phyloP scores from a whole-genome alignment of 2,113 vertebrate genomes.

The Micromys minutus region DNA sequence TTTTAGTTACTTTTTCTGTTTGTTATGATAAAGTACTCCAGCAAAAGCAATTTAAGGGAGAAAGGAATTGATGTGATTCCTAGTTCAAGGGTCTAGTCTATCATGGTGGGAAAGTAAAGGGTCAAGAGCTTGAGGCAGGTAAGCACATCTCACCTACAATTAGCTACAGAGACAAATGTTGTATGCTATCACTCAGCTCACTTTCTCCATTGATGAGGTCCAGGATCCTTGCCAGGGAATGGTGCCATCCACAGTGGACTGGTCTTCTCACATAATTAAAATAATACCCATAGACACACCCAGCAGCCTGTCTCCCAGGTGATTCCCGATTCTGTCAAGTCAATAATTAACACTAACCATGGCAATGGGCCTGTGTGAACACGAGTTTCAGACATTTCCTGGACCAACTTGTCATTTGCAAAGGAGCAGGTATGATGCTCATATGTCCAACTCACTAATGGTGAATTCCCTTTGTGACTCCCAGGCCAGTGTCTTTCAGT shows the following conservation, averaged over 20 bases:
- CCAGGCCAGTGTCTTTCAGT: not conserved
- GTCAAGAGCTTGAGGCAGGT: not conserved
- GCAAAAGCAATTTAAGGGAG: not conserved
- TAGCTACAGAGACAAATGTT: not conserved
- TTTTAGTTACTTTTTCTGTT: not conserved
- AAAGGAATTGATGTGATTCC: not conserved
- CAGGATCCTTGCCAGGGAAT: not conserved
- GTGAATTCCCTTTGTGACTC: not conserved
- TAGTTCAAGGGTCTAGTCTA: not conserved
- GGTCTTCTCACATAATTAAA: not conserved
- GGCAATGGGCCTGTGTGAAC: not conserved
- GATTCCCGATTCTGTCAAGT: not conserved
- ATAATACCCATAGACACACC: not conserved
- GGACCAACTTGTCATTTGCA: not conserved
- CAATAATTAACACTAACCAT: not conserved
- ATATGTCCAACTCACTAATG: not conserved
- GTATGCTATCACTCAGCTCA: not conserved
- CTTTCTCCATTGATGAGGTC: not conserved
- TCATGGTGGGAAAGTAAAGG: not conserved
- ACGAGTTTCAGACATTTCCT: not conserved
- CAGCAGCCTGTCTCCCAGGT: not conserved
- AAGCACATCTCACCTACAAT: not conserved
- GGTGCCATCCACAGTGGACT: not conserved
- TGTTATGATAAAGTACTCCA: not conserved
- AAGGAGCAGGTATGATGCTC: not conserved